Conservation (phyloP, 2,113 vertebrate genomes). For the Murina feae region DNA sequence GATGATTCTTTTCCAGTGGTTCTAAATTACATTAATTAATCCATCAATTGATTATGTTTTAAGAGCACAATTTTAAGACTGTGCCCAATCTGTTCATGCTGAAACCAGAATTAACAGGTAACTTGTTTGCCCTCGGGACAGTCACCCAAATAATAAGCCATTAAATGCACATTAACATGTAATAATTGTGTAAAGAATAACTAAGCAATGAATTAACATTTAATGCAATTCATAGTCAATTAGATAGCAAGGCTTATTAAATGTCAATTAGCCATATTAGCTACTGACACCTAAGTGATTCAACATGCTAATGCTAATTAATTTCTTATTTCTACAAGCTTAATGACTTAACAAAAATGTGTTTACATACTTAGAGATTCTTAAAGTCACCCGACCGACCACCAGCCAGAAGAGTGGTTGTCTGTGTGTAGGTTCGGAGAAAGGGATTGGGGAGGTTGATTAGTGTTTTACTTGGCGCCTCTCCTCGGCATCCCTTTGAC, state of each 20-base stretch:
- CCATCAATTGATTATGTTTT: constrained; percentile 58
- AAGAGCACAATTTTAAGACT: constrained; percentile 48
- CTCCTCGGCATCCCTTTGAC: background rate
- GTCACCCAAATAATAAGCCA: constrained; percentile 63
- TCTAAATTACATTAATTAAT: constrained; percentile 69
- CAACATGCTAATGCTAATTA: constrained; percentile 69
- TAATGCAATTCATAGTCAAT: constrained; percentile 62
- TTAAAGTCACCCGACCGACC: background rate
- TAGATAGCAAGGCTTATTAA: constrained; percentile 53
- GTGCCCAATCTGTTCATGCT: constrained; percentile 15
- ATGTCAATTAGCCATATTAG: constrained; percentile 73
- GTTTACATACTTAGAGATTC: constrained; percentile 68
- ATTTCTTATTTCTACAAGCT: constrained; percentile 69
- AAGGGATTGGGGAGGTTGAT: background rate
- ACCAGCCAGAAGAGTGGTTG: background rate
- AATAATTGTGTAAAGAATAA: constrained; percentile 74
- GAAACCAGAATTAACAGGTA: constrained; percentile 61
- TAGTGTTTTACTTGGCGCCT: background rate
- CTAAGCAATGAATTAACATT: constrained; percentile 71
- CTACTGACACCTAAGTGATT: constrained; percentile 71
- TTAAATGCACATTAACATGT: constrained; percentile 62
- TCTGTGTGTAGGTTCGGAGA: background rate
- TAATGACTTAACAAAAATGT: constrained; percentile 66
- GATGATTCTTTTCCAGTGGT: constrained; percentile 49
- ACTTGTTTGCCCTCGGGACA: constrained; percentile 55